Base-by-base conservation (phyloP, 2,113 vertebrate species). In the Zosterops borbonicus region DNA sequence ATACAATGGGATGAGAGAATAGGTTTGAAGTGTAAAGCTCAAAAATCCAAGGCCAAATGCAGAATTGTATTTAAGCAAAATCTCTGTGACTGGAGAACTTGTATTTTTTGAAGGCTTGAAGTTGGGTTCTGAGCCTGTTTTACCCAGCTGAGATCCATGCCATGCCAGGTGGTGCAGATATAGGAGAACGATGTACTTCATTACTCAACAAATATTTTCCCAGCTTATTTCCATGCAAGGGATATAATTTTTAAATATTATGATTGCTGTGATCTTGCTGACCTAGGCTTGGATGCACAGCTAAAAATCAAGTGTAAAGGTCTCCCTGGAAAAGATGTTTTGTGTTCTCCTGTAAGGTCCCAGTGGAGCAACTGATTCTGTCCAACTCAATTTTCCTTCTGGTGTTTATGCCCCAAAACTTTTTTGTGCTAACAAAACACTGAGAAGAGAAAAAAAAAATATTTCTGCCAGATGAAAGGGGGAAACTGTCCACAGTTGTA, bases 41-140 rank as follows among this genome's bases (percentile, higher is more conserved):
- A 81, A 60, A 90, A 92, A 94, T 44, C 41, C 60, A 75, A 90
- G 58, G 20, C 41, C 71, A 92, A 90, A 93, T 42, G 81, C 52
- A 88, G 64, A 80, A 55, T 46, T 83, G 50, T 77, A 74, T 86
- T 94, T 77, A 71, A 88, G 62, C 29, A 89, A 92, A 92, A 81
- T 83, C 55, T n/a, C 39, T 74, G 6, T 90, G 79, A 29, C 17
- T 46, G 9, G 18, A 27, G 33, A 87, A 69, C 29, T 33, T 2
- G 5, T 78, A 39, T 73, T 90, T 90, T 85, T 63, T 59, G n/a
- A 67, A 59, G 55, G 16, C 4, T 59, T 70, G 47, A 44, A 27
- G 22, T 83, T 77, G 59, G 29, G 37, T 90, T 83, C 75, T 83
- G 82, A 42, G 21, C 35, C 20, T 41, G 0, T 88, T 88, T 88